Evolutionary conservation across 2,797 vertebrate genomes (phyloP).

Genomic region (Pangasius macronema): DNA sequence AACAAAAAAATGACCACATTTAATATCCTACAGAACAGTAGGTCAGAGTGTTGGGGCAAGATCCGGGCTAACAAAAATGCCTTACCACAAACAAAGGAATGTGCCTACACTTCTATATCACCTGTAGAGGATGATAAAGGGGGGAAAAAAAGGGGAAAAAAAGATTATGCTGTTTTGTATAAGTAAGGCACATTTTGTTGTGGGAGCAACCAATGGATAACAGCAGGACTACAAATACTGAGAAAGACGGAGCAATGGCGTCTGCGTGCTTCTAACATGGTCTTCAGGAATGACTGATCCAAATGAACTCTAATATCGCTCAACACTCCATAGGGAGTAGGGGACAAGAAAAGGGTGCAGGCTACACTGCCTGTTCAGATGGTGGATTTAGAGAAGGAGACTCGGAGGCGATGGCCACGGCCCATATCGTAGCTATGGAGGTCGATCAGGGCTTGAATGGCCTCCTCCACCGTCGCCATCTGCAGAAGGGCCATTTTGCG

Average conservation of each 20-base stretch:
- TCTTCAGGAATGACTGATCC: conserved; percentile 59
- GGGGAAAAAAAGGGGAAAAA: neutral
- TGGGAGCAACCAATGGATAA: conserved; percentile 63
- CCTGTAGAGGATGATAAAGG: conserved; percentile 29
- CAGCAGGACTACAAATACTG: neutral
- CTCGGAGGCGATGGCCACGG: conserved; percentile 95
- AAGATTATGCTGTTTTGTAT: conserved; percentile 52
- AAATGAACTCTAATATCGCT: conserved; percentile 52
- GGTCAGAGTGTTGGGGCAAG: neutral
- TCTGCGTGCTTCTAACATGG: conserved; percentile 38
- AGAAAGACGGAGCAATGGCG: conserved; percentile 23
- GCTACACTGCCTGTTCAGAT: conserved; percentile 75
- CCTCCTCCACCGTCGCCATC: conserved; percentile 97
- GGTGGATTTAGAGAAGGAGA: conserved; percentile 99
- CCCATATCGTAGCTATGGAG: conserved; percentile 99
- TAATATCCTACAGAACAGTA: conserved; percentile 23
- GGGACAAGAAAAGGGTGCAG: neutral
- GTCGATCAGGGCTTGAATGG: conserved; percentile 94
- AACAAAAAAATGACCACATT: conserved; percentile 6
- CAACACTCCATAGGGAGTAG: conserved; percentile 53
- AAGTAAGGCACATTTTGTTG: conserved; percentile 84
- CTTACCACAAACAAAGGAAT: conserved; percentile 67
- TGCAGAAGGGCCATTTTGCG: conserved; percentile 98
- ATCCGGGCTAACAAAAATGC: neutral
- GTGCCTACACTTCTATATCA: conserved; percentile 70